phyloP scores from a whole-genome alignment of 2,888 invertebrate genomes.

The Xanthia icteritia region DNA sequence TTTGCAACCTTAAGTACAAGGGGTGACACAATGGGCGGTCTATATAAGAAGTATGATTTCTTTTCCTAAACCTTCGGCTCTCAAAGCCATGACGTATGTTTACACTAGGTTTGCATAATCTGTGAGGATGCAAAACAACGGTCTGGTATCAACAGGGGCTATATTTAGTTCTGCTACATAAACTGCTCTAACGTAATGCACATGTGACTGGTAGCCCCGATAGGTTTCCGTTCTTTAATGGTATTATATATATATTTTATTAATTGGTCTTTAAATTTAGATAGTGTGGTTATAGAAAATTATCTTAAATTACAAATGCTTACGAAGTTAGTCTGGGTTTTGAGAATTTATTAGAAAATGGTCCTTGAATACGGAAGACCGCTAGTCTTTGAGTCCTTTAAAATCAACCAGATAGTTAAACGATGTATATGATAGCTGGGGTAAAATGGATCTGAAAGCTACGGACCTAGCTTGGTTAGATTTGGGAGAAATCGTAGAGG shows the following conservation, averaged over 20 bases:
- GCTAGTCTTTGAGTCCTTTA: too few relatives aligned
- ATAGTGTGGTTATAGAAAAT: not conserved
- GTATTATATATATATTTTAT: not conserved
- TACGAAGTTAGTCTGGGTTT: not conserved
- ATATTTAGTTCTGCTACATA: slow-evolving; percentile 64
- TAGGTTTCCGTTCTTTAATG: slow-evolving; percentile 39
- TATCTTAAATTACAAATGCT: not conserved
- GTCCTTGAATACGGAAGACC: not conserved
- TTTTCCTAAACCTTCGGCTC: not conserved
- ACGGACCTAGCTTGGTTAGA: not conserved
- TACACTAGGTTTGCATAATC: slow-evolving; percentile 53
- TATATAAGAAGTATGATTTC: not conserved
- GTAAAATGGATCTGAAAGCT: not conserved
- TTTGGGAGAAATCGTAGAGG: not conserved
- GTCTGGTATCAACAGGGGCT: slow-evolving; percentile 54
- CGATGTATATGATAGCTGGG: too few relatives aligned
- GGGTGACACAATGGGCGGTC: too few relatives aligned
- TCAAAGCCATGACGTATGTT: slow-evolving; percentile 33
- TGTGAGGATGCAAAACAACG: slow-evolving; percentile 56
- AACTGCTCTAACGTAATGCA: slow-evolving; percentile 50
- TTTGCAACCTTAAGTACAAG: too few relatives aligned
- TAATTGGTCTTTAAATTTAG: not conserved
- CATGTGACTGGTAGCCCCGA: slow-evolving; percentile 57
- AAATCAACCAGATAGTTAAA: not conserved
- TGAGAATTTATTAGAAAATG: too few relatives aligned